phyloP scores from a whole-genome alignment of 2,797 vertebrate genomes.

The Picus viridis region DNA sequence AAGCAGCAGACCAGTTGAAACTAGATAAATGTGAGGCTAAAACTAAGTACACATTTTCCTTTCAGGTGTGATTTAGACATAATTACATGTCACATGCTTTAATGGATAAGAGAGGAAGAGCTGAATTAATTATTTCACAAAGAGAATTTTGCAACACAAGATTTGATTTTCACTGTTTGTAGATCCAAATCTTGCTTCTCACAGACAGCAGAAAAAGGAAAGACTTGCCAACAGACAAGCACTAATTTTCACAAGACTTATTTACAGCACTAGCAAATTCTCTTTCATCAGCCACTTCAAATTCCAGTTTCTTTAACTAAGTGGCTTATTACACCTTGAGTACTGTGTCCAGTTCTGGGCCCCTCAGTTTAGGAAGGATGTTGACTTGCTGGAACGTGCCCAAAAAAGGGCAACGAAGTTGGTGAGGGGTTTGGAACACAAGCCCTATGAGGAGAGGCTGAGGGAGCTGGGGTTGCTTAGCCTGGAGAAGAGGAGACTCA shows the following conservation, averaged over 20 bases:
- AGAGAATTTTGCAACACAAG: not conserved
- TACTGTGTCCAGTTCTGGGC: too few species aligned
- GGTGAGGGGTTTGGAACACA: too few species aligned
- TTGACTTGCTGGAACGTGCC: too few species aligned
- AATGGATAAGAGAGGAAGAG: not conserved
- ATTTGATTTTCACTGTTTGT: not conserved
- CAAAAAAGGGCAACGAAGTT: too few species aligned
- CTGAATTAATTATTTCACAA: slow-evolving; percentile 19
- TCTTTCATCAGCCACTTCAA: not conserved
- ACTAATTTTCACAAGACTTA: not conserved
- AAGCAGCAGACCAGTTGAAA: slow-evolving; percentile 12
- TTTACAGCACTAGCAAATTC: not conserved
- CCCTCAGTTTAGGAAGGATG: too few species aligned
- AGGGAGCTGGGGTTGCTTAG: too few species aligned
- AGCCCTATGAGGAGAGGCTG: too few species aligned
- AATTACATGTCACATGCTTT: not conserved
- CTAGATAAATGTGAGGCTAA: not conserved
- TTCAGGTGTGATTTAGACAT: slow-evolving; percentile 20
- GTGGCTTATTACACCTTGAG: not conserved
- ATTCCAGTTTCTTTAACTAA: not conserved
- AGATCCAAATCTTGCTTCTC: slow-evolving; percentile 8
- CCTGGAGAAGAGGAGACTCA: too few species aligned
- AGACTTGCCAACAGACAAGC: not conserved
- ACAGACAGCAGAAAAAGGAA: not conserved
- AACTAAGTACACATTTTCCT: slow-evolving; percentile 1